Evolutionary conservation across 2,113 vertebrate species (phyloP), one percentile per base, ranked within the genome.

Genomic region (Aleadryas rufinucha): DNA sequence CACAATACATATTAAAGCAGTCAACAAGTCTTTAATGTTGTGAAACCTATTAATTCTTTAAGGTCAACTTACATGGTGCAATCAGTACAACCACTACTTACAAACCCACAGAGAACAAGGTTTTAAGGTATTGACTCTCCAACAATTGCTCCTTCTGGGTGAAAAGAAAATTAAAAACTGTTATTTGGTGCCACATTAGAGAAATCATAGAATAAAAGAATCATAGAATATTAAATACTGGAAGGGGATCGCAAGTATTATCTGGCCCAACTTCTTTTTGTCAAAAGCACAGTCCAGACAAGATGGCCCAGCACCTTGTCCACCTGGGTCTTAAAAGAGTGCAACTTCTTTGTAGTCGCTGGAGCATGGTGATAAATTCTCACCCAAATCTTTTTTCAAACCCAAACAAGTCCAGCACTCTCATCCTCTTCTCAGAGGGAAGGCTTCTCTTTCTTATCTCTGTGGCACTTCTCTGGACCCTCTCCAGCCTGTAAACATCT

Each of bases 1-100:
- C 88, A 94, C 69, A 92, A 74, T 89, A 50, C 61, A 75, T 92
- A 90, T 77, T 97, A 97, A 96, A 95, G 33, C 30, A 87, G 64
- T 72, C 1, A 2, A 59, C 42, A 91, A 81, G 82, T 88, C 77
- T 95, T 95, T 96, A 96, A 93, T 87, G 82, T 84, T 89, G 37
- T 93, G 61, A 96, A 97, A 97, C n/a, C 68, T 93, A 96, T 93
- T 95, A 95, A 75, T 79, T 90, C 89, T 96, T 97, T 95, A 97
- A 97, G 56, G 85, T 93, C 84, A 97, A 15, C 14, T 87, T 95
- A 68, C 69, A 84, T 80, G 56, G 7, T 71, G 23, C 33, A 79
- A 44, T 72, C 81, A 82, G 15, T 41, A 22, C 8, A 76, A 66
- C 15, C 33, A 16, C 30, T 57, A 71, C 28, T 26, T 66, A 49